Percentiles rank a stretch among this genome's conserved stretches.
phyloP scores from a whole-genome alignment of 1,140 invertebrate species.

The Drosophila repletoides region DNA sequence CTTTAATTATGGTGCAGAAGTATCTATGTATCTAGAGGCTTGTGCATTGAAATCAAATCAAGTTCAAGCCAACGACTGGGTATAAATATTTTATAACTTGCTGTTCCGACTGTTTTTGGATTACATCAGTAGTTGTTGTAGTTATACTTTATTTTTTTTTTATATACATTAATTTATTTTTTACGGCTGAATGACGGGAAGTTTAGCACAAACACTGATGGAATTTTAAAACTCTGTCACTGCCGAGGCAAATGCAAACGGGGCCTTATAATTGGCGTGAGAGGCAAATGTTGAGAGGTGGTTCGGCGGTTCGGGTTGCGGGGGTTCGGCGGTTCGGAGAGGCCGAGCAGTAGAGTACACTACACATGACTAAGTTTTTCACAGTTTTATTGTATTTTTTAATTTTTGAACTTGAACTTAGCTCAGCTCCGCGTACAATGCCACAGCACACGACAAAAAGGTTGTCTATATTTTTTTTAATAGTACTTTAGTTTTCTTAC shows the following conservation, averaged over 20 bases:
- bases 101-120: slow-evolving; percentile 16
- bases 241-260: slow-evolving; percentile 9
- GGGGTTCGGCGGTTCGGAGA: no score
- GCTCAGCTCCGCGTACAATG: slow-evolving; percentile 8
- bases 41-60: no score
- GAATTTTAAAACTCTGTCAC: not conserved
- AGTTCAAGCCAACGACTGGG: slow-evolving; percentile 3
- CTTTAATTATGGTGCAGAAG: no score
- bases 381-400: no score
- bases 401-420: slow-evolving; percentile 28
- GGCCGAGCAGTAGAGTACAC: no score
- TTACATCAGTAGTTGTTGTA: slow-evolving; percentile 5
- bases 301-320: no score
- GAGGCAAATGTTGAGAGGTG: no score
- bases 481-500: no score
- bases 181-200: slow-evolving; percentile 8
- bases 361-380: slow-evolving; percentile 10
- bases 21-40: no score
- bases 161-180: slow-evolving; percentile 10
- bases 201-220: not conserved
- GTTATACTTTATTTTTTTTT: no score
- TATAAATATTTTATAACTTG: slow-evolving; percentile 10
- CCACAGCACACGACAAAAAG: not conserved
- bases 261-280: slow-evolving; percentile 7
- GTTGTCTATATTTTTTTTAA: not conserved